These are phyloP conservation scores for Toxotes jaculatrix DNA, from an alignment of 2,113 vertebrate species.

Conservation along the genomic window DNA sequence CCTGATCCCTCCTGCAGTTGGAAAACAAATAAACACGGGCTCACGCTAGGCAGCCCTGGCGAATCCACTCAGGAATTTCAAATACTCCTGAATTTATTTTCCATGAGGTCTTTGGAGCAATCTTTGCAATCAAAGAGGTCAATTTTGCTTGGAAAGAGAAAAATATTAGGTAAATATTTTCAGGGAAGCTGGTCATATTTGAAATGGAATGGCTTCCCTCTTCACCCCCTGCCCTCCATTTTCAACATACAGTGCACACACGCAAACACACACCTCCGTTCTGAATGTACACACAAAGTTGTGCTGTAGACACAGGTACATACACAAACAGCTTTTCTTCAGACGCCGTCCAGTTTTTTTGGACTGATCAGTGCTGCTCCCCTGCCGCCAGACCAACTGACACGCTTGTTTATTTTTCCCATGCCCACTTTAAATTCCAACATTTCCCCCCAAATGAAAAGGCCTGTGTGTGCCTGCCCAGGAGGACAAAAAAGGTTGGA, in stretches of 20 bases:
- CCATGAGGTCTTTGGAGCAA: constrained; percentile 80
- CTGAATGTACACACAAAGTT: constrained; percentile 26
- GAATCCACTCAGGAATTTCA: constrained; percentile 77
- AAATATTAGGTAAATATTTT: constrained; percentile 86
- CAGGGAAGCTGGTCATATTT: constrained; percentile 75
- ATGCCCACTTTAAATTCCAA: constrained; percentile 73
- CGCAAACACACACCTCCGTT: constrained; percentile 8
- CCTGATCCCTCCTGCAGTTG: constrained; percentile 67
- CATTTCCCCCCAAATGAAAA: constrained; percentile 63
- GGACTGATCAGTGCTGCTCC: constrained; percentile 41
- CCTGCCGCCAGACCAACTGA: constrained; percentile 48
- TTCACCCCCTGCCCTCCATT: constrained; percentile 48
- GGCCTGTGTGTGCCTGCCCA: constrained; percentile 68
- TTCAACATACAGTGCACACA: constrained; percentile 32
- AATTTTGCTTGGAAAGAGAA: constrained; percentile 78
- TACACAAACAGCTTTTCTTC: constrained; percentile 50
- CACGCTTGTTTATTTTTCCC: constrained; percentile 77
- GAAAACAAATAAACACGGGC: constrained; percentile 82
- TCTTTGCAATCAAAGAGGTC: constrained; percentile 76
- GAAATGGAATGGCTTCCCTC: constrained; percentile 67
- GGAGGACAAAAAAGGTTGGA: constrained; percentile 64
- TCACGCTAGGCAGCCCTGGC: constrained; percentile 64
- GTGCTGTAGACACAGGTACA: constrained; percentile 31
- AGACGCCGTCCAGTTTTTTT: constrained; percentile 43
- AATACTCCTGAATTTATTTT: constrained; percentile 84